Evolutionary conservation across 1,140 invertebrate genomes (phyloP), one percentile per base, ranked within the genome.

Genomic region (Drosophila neocordata): DNA sequence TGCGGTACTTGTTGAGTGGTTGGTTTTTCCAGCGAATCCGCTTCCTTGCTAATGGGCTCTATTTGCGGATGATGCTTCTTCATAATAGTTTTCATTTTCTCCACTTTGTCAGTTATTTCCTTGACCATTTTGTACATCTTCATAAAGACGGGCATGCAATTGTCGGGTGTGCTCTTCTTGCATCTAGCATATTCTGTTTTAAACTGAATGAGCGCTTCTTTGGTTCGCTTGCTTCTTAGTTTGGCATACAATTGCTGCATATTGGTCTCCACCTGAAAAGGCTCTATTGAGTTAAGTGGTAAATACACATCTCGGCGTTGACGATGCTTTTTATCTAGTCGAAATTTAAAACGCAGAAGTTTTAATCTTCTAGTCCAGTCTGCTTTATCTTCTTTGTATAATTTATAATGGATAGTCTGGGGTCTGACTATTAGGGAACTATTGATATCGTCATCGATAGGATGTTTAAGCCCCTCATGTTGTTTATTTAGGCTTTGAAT

Each of bases 71-170:
- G 68, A 48, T 77, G 84, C 9, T 77, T 82, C 22, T 73, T 65
- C 31, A 91, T 90, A 12, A 91, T 83, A 1, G 67, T 75, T 65
- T 82, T 79, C 90, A 91, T 91, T 65, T 90, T 90, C 22, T 91
- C 78, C 69, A 91, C 79, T 67, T 87, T 91, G 48, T 91, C 80
- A 44, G 76, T 79, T 5, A 91, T 79, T 22, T 91, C 90, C 34
- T 69, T 82, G 48, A 87, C 87, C 73, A 91, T 77, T 8, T 89
- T 72, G 44, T 91, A 91, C 76, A 91, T 88, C 9, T 77, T 74
- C 61, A 89, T 52, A n/a, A 91, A 91, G 18, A 76, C 83, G 11
- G 72, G 71, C 83, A 89, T 85, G 63, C 90, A 91, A 31, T 89
- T 76, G 15, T 83, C 57, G 0, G 76, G 79, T 5, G 87, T 85